phyloP scores from a whole-genome alignment of 2,797 vertebrate species.

The Brotula barbata region DNA sequence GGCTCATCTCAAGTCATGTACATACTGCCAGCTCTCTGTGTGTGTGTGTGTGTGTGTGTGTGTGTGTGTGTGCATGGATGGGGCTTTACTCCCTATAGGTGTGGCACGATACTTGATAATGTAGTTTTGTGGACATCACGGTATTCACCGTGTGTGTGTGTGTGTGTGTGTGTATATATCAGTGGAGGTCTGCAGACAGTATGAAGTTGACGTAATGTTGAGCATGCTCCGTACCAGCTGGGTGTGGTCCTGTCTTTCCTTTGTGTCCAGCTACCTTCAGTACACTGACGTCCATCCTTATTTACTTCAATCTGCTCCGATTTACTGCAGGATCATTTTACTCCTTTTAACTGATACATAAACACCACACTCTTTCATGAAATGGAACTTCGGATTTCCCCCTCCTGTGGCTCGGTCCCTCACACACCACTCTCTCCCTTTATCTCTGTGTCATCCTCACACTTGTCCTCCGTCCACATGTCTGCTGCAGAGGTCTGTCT shows the following conservation, averaged over 20 bases:
- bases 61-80: background rate
- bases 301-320: background rate
- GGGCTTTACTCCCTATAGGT: too few relatives aligned
- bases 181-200: conserved; percentile 41
- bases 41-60: background rate
- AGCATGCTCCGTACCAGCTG: conserved; percentile 64
- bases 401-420: conserved; percentile 8
- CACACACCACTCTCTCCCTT: background rate
- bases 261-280: conserved; percentile 41
- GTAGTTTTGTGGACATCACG: background rate
- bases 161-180: background rate
- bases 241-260: conserved; percentile 56
- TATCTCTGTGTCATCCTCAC: conserved; percentile 19
- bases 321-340: background rate
- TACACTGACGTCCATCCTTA: background rate
- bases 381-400: conserved; percentile 18
- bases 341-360: conserved; percentile 4
- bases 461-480: conserved; percentile 10
- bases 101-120: too few relatives aligned
- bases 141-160: too few relatives aligned
- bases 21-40: too few relatives aligned
- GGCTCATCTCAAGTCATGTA: too few relatives aligned
- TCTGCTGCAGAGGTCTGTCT: conserved; percentile 54
- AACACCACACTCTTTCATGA: conserved; percentile 4
- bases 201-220: conserved; percentile 66